Evolutionary conservation across 2,113 vertebrate species (phyloP), one percentile per base, ranked within the genome.

Genomic region (Sinocyclocheilus maitianheensis): DNA sequence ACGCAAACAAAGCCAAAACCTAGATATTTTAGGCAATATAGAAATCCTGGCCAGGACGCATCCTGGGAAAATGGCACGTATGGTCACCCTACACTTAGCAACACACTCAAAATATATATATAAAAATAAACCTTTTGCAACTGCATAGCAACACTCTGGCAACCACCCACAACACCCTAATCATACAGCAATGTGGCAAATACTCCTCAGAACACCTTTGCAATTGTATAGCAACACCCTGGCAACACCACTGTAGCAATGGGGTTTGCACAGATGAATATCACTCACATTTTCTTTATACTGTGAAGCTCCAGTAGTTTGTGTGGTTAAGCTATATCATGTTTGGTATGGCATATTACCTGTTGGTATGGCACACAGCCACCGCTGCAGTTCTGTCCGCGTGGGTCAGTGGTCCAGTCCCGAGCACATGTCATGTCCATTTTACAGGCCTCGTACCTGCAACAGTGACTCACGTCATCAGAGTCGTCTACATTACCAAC

Each of bases 371-470:
- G 93, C 34, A 91, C 93, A 67, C 97, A 97, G 76, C 87, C 88
- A 7, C 92, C 91, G 1, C 92, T 92, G 89, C 96, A 97, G 89
- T 93, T 93, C 71, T 91, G 92, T 75, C 93, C 94, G 82, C 90
- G 87, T 63, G 90, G 93, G 87, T 95, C 94, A 72, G 69, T 89
- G 83, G 94, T 92, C 95, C 95, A 96, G 86, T 94, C 94, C 0
- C 89, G 94, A 77, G 94, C 92, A 3, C 97, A 97, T 3, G 93
- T 95, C 90, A 94, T 43, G 88, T 96, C 97, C 65, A 90, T 91
- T 87, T 93, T 89, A 87, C 97, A 97, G 58, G 93, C 94, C 0
- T 95, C 89, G 26, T 95, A 96, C 96, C 96, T 97, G 89, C 51
- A 87, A 58, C 58, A 58, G 43, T 3, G 37, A 74, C 55, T n/a